Evolutionary conservation across 1,140 invertebrate species (phyloP), one percentile per base, ranked within the genome.

Genomic region (Drosophila arawakana): DNA sequence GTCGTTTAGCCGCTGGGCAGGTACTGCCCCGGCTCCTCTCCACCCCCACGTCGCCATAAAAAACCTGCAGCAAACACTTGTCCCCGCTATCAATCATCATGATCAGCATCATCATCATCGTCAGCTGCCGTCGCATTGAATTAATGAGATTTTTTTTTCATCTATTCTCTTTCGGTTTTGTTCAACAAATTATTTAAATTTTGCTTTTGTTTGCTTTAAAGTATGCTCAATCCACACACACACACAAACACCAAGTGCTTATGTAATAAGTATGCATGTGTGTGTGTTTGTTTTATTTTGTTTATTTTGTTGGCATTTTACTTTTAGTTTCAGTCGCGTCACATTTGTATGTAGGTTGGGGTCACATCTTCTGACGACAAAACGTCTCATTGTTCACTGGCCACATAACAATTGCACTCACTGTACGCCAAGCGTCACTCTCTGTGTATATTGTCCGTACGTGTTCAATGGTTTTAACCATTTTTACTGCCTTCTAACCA

Each of bases 331-430:
- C 80, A 73, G 71, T 70, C 61, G 61, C 68, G 67, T 62, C 61
- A 46, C 37, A n/a, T 55, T 57, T 71, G 57, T 74, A 88, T 88
- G 77, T 88, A 84, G 83, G 83, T 88, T 88, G 83, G 83, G 83
- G 83, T 88, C 83, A 89, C 77, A 88, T 83, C 76, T 83, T 81
- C 84, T 77, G 78, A 80, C 78, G 74, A 83, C 75, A 80, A 80
- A 47, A 37, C 63, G 60, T 69, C 73, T 43, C 66, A 74, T 74
- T 74, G 73, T 75, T 72, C 70, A 44, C 44, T 30, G 72, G 58
- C 59, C 59, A 70, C 66, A 74, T 70, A 74, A 74, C 66, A 74
- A 74, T 74, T 74, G 72, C 72, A 74, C 50, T 61, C 72, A 74
- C 72, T 75, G 59, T 75, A 39, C 44, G 57, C n/a, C n/a, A 9